Evolutionary conservation across 2,113 vertebrate species (phyloP), one percentile per base, ranked within the genome.

Genomic region (Dolichotis patagonum): DNA sequence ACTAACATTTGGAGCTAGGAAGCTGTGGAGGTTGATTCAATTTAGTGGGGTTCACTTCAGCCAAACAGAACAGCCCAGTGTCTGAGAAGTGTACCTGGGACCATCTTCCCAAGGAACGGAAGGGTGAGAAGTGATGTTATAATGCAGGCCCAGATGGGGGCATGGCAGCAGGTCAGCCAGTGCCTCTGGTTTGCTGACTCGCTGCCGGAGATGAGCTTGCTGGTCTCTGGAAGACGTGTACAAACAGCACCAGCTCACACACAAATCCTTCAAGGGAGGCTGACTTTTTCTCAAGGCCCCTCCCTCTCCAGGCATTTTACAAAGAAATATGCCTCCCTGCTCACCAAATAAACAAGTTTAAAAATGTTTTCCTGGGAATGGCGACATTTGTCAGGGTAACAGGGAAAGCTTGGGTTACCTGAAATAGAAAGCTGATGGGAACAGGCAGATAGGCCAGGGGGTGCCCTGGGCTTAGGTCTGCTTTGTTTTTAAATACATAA

Each of bases 381-480:
- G 90, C 98, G 98, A 97, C 96, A 96, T 97, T 96, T 97, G 97
- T 97, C 85, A 97, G 98, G 97, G 93, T 95, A 98, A 98, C 88
- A 95, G 98, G 98, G 98, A 97, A 98, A 98, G 97, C 98, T 30
- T 81, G 98, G 98, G 97, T 98, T 98, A 98, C 98, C 98, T 98
- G 98, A 98, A 98, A 97, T 94, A 86, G 97, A 98, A 98, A 92
- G 96, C 98, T 97, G 97, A 97, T 93, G 96, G 97, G 91, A 97
- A 98, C 71, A 98, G 95, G 96, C 75, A 95, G 96, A 94, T 41
- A 90, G 85, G 92, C 80, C 90, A 2, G 73, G 41, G 94, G 54
- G 54, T 80, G 89, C 81, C 91, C 97, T 89, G 96, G 97, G 85
- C 98, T 96, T 10, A 32, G 97, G 98, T 97, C 98, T 97, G 97